phyloP scores from a whole-genome alignment of 2,113 vertebrate genomes.

The Pampusana beccarii region DNA sequence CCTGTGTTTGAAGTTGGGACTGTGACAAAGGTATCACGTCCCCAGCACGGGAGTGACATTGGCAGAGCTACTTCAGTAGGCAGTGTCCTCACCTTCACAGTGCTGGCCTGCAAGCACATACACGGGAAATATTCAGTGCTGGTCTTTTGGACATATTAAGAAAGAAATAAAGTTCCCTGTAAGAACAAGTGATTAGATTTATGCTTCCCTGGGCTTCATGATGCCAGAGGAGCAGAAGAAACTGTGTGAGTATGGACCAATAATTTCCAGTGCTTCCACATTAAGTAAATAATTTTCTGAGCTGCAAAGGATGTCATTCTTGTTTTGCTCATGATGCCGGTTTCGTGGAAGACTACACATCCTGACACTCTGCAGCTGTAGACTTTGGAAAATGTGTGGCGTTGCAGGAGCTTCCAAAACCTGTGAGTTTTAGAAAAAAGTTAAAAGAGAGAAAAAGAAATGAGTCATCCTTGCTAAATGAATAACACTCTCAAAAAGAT shows the following conservation, averaged over 20 bases:
- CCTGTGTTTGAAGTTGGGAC: neutral
- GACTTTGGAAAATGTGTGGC: neutral
- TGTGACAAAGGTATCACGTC: neutral
- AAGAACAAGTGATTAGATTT: neutral
- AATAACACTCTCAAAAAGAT: neutral
- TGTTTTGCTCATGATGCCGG: neutral
- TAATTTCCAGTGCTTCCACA: neutral
- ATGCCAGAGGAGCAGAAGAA: neutral
- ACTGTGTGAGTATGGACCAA: neutral
- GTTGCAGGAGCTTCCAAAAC: neutral
- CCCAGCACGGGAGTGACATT: rapidly evolving
- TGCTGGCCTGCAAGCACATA: neutral
- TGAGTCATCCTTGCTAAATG: neutral
- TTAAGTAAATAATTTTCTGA: neutral
- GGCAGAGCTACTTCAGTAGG: neutral
- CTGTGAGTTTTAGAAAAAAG: neutral
- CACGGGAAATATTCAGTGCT: neutral
- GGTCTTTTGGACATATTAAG: neutral
- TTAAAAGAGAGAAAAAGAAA: neutral
- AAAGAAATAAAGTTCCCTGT: neutral
- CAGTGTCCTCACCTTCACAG: neutral
- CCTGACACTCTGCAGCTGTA: neutral
- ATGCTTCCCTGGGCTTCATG: neutral
- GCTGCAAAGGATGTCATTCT: rapidly evolving
- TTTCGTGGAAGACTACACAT: neutral